Conservation (phyloP, 2,888 invertebrate species). For the Herminia tarsipennalis region DNA sequence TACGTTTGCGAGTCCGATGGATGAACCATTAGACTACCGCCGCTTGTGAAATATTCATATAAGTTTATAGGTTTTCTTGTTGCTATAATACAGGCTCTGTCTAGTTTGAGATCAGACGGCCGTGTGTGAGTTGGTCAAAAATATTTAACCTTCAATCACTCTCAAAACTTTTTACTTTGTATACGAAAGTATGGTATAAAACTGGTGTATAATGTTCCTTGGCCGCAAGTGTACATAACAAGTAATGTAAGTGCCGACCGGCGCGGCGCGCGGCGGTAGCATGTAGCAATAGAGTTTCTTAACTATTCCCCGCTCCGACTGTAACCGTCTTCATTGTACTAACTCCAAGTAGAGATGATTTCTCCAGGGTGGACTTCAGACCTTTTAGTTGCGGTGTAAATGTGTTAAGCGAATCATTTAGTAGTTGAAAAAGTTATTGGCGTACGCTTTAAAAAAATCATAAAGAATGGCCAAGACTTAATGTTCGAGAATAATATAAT, state of each 20-base stretch:
- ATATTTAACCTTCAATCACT: neutral
- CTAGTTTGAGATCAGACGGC: no score
- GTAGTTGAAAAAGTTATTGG: neutral
- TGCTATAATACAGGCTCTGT: no score
- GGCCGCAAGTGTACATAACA: conserved; percentile 21
- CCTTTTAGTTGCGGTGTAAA: conserved; percentile 4
- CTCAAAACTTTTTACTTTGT: conserved; percentile 17
- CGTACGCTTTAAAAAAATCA: no score
- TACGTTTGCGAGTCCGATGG: no score
- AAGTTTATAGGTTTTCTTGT: no score
- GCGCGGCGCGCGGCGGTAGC: conserved; percentile 25
- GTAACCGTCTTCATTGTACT: conserved; percentile 30
- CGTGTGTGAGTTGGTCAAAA: no score
- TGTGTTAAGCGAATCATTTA: conserved; percentile 3
- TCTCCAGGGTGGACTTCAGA: conserved; percentile 28
- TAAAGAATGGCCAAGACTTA: no score
- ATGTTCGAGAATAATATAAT: no score
- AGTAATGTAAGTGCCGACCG: conserved; percentile 38
- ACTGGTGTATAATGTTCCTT: conserved; percentile 6
- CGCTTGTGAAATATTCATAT: no score
- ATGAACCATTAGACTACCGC: no score
- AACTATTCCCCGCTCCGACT: conserved; percentile 40
- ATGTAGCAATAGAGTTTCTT: conserved; percentile 42
- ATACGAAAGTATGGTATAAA: conserved; percentile 17
- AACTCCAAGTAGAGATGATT: conserved; percentile 36